phyloP scores from a whole-genome alignment of 1,140 invertebrate genomes.

The Hypsibius dujardini region DNA sequence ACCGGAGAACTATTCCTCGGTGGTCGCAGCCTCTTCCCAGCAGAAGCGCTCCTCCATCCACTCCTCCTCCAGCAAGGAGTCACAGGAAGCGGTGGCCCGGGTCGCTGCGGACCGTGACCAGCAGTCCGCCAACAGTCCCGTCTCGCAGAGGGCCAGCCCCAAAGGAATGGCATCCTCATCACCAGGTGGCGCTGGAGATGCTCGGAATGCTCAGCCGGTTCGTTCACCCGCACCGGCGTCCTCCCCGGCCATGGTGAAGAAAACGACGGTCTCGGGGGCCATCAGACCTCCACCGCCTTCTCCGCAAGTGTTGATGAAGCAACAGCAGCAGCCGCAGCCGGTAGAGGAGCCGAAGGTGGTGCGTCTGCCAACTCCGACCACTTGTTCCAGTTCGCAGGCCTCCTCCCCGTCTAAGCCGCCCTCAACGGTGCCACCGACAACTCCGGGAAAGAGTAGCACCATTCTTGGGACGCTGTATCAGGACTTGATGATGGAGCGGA shows the following conservation, averaged over 20 bases:
- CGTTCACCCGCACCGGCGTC: neutral
- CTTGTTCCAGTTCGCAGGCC: neutral
- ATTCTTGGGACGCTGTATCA: neutral
- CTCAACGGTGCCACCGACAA: neutral
- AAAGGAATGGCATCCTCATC: neutral
- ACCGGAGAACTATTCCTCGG: neutral
- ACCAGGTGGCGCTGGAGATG: neutral
- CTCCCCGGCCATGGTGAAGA: neutral
- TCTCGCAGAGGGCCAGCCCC: neutral
- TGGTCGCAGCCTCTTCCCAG: neutral
- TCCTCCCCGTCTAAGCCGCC: neutral
- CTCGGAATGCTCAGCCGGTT: neutral
- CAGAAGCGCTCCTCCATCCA: conserved; percentile 4
- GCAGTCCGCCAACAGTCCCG: neutral
- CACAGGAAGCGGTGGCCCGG: neutral
- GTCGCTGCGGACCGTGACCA: neutral
- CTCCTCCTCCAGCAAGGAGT: neutral
- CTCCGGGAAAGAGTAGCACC: neutral
- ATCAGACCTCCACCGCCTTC: too few relatives aligned
- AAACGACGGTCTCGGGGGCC: neutral
- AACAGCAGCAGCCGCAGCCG: neutral
- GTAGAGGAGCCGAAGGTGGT: too few relatives aligned
- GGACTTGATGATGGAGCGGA: neutral
- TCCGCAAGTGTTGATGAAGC: neutral
- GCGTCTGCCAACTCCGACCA: too few relatives aligned